A percentile compares a stretch with the other conserved stretches of the same genome.
Conservation (phyloP, 53 echinoderm and acorn worm species). For the Echinometra lucunter region DNA sequence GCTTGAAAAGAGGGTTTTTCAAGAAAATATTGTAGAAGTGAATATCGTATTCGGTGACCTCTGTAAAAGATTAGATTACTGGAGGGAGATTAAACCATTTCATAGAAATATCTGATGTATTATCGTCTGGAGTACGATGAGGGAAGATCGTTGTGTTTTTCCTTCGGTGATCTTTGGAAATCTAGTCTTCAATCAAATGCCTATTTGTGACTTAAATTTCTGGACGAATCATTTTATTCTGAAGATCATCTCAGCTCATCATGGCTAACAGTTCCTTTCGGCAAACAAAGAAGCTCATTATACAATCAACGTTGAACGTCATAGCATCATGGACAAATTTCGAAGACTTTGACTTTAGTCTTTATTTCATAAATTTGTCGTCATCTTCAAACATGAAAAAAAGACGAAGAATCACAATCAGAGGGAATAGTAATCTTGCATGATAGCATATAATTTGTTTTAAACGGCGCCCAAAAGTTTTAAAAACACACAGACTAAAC, state of each 20-base stretch:
- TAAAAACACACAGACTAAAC: neutral
- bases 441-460: neutral
- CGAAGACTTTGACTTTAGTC: neutral
- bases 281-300: conserved; percentile 5
- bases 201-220: conserved; percentile 46
- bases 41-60: conserved; percentile 36
- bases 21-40: neutral
- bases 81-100: conserved; percentile 10
- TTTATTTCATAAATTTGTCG: neutral
- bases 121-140: neutral
- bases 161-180: conserved; percentile 8
- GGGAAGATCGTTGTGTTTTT: neutral
- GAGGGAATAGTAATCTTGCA: no score
- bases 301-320: neutral
- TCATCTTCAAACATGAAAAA: neutral
- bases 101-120: neutral
- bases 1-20: neutral
- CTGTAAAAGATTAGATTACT: neutral
- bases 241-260: conserved; percentile 28
- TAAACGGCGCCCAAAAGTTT: neutral
- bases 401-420: neutral
- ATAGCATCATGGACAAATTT: neutral
- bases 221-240: conserved; percentile 1
- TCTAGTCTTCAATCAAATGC: conserved; percentile 39
- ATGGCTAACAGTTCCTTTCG: neutral